phyloP scores from a whole-genome alignment of 2,113 vertebrate species.

The Murina feae region DNA sequence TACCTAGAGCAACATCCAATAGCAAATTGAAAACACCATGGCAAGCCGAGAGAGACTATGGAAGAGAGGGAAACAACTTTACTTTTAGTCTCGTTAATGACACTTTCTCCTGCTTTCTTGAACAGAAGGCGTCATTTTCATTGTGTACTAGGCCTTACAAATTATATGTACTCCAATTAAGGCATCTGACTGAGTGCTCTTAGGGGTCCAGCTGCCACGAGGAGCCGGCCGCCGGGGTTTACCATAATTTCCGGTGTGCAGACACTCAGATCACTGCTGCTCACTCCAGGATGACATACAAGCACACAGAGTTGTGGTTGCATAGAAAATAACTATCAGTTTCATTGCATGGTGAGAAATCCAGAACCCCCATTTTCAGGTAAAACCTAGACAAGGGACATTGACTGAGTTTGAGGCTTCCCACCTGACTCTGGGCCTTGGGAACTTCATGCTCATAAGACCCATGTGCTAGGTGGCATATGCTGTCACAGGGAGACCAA shows the following conservation, averaged over 20 bases:
- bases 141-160: neutral
- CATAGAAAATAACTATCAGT: neutral
- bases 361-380: neutral
- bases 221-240: neutral
- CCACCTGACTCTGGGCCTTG: neutral
- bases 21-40: neutral
- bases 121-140: neutral
- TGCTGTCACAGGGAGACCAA: neutral
- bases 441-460: neutral
- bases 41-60: neutral
- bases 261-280: neutral
- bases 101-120: neutral
- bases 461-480: accelerated
- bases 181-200: neutral
- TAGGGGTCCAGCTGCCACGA: neutral
- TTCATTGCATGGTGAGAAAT: neutral
- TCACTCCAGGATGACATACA: neutral
- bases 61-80: neutral
- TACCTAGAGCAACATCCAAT: neutral
- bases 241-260: neutral
- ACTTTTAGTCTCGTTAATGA: neutral
- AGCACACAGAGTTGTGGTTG: neutral
- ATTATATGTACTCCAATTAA: neutral
- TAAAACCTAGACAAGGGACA: neutral
- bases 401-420: neutral